A percentile compares a stretch with the other conserved stretches of the same genome.
These are phyloP conservation scores for Heliconius sara DNA, from an alignment of 2,888 invertebrate genomes.

Conservation along the genomic window DNA sequence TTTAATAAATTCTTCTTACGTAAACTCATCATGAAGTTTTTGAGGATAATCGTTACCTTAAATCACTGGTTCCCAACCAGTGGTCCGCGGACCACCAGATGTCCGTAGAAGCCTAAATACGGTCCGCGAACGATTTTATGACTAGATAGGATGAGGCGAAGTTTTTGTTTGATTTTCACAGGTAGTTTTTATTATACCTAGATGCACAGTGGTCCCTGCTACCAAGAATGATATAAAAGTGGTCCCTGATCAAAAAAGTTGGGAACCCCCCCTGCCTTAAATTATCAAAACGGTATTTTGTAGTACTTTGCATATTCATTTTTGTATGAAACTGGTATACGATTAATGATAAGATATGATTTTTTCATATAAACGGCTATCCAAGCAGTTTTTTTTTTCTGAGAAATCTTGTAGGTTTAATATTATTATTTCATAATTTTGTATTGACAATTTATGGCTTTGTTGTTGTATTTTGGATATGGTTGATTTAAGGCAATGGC, in stretches of 20 bases:
- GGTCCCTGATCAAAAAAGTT: no score
- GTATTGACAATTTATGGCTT: not conserved
- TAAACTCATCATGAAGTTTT: not conserved
- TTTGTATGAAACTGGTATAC: not conserved
- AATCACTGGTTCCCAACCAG: no score
- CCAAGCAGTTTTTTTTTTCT: not conserved
- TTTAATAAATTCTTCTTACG: no score
- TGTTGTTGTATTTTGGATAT: not conserved
- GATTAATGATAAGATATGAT: conserved; percentile 5
- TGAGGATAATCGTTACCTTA: no score
- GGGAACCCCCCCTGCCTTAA: not conserved
- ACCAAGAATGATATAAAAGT: no score
- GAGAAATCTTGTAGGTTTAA: not conserved
- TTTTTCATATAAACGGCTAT: not conserved
- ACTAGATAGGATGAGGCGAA: no score
- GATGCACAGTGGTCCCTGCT: no score
- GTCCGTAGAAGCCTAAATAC: no score
- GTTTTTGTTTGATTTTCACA: no score
- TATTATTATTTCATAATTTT: not conserved
- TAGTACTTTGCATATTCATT: not conserved
- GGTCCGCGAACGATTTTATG: no score
- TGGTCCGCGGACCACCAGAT: no score
- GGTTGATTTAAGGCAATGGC: not conserved
- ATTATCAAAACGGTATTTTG: not conserved
- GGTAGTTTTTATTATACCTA: no score